A percentile compares a stretch with the other conserved stretches of the same genome.
Conservation (phyloP, 2,113 vertebrate species). For the Vulpes lagopus region DNA sequence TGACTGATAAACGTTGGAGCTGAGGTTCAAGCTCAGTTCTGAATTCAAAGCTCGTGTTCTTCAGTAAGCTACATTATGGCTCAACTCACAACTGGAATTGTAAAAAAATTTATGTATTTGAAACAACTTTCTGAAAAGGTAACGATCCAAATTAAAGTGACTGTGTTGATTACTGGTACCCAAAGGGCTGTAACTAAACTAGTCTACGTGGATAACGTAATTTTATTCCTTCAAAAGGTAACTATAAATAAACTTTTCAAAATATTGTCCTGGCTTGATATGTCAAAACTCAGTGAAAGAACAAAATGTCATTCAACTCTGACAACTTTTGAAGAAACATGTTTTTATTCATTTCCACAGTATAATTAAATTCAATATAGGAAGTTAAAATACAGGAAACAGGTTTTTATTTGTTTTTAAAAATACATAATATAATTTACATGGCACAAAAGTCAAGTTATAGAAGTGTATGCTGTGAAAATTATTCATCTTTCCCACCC, state of each 20-base stretch:
- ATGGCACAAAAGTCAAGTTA: slow-evolving; percentile 3
- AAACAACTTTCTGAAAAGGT: slow-evolving; percentile 7
- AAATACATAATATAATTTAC: neutral
- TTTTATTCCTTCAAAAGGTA: slow-evolving; percentile 28
- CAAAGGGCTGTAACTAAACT: neutral
- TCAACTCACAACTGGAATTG: neutral
- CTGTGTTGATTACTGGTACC: neutral
- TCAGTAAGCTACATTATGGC: neutral
- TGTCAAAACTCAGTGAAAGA: slow-evolving; percentile 47
- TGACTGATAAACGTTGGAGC: neutral
- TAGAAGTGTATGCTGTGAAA: neutral
- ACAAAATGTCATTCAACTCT: neutral
- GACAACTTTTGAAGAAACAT: neutral
- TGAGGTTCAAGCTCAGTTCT: neutral
- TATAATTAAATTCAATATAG: neutral
- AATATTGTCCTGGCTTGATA: neutral
- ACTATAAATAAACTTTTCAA: neutral
- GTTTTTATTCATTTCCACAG: neutral
- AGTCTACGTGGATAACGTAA: neutral
- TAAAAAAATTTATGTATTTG: neutral
- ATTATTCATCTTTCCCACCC: neutral
- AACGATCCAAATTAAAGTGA: neutral
- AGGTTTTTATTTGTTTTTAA: neutral
- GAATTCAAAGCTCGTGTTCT: neutral
- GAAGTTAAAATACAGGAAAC: neutral